Base-by-base conservation (phyloP, 2,113 vertebrate genomes). In the Cygnus buccinator region DNA sequence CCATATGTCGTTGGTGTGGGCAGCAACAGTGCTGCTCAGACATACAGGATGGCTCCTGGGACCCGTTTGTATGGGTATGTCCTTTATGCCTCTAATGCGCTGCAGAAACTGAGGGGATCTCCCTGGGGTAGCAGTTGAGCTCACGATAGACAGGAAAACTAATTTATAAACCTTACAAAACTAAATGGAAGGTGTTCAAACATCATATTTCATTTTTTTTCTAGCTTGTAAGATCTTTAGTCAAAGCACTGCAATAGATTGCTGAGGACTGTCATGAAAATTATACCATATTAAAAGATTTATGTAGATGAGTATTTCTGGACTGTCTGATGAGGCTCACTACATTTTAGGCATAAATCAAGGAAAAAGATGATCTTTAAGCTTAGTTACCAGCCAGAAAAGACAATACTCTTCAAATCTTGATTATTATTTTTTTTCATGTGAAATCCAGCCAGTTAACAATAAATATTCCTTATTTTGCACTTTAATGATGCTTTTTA, bases 251-350 rank as follows among this genome's bases (percentile, higher is more conserved):
- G 0, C 52, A 66, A 86, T 43, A 50, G 41, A 74, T 65, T 13
- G 19, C 57, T 78, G 54, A 94, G 72, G 79, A 70, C 29, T 84
- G 23, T 55, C 5, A 58, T 33, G 59, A 91, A 96, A 94, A 91
- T 90, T 72, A 70, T 31, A 31, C n/a, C 17, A 17, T 35, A 71
- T 50, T 86, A 72, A 66, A 95, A 86, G 44, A 82, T 83, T 92
- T 73, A 88, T 90, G 50, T 58, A 29, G 3, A 37, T 76, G 79
- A 90, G 28, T 88, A 92, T 95, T 94, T 91, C 65, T 90, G 92
- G 57, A 61, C 89, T 86, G 63, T 75, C 66, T 93, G 48, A 93
- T 59, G 74, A 91, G 81, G 20, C 54, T 91, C 81, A 29, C 31
- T 39, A 18, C 41, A 50, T 67, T 94, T 93, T 44, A 46, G 41